Base-by-base conservation (phyloP, 2,797 vertebrate genomes). In the Cetoscarus ocellatus region DNA sequence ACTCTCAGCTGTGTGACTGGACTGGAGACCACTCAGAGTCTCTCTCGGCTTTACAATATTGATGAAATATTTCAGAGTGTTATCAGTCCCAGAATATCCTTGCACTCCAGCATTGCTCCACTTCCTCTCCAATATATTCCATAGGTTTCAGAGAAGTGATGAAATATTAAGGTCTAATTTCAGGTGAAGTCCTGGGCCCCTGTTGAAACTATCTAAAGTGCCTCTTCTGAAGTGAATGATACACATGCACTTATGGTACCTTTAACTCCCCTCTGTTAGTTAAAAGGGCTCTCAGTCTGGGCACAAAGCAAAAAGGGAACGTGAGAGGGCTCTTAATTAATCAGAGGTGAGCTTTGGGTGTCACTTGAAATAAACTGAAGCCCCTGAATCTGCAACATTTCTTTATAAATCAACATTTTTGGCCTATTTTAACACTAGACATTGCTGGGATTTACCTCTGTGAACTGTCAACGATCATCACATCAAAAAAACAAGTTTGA, bases 11-110 rank as follows among this genome's bases (percentile, higher is more conserved):
- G 27, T 54, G 48, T 12, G 17, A 39, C 3, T 42, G 61, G 52
- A 71, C 58, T 34, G 50, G 38, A 55, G 75, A 48, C 50, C 71
- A 63, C 64, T 65, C 39, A 56, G 39, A 17, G 52, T 27, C 47
- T 66, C 40, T 61, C 60, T 61, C 39, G 68, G 54, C 6, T 54
- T 48, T 73, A 56, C 71, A 75, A 75, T 70, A 73, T 73, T 76
- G 57, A 79, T 80, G 67, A 52, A 66, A 73, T 19, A 11, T 34
- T 65, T 47, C 17, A 36, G 10, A 45, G 66, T 52, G 48, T 68
- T 36, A 59, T 75, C 43, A 50, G 61, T 19, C 45, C 43, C 60
- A 72, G 56, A 75, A 62, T 50, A 67, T 49, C 57, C 43, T 64
- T 62, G 34, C 35, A 5, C 56, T 73, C 61, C 11, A 61, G 1